phyloP scores from a whole-genome alignment of 2,797 vertebrate genomes.

The Knipowitschia caucasica region DNA sequence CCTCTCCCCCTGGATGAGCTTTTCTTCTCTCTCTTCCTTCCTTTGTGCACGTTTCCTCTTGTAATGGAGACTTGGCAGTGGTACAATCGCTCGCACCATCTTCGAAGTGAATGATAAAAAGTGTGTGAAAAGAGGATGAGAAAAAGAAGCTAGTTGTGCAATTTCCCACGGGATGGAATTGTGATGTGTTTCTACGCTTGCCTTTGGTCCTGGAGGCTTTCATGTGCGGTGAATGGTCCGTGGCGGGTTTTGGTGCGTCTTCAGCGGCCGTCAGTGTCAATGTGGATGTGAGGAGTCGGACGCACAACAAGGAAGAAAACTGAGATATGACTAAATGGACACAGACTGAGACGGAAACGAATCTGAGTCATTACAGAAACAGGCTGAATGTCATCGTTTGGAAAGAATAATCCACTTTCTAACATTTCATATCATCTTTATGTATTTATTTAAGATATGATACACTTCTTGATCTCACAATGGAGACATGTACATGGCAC shows the following conservation, averaged over 20 bases:
- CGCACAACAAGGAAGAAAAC: background rate
- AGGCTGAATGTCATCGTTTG: too few relatives aligned
- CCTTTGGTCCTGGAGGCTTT: background rate
- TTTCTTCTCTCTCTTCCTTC: background rate
- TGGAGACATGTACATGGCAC: too few relatives aligned
- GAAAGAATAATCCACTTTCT: too few relatives aligned
- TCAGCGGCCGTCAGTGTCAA: background rate
- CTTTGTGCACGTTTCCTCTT: background rate
- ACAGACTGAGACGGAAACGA: too few relatives aligned
- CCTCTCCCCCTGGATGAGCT: background rate
- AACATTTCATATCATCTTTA: too few relatives aligned
- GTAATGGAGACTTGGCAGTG: background rate
- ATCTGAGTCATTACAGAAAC: too few relatives aligned
- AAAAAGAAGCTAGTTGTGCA: conserved; percentile 2
- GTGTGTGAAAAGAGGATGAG: conserved; percentile 1
- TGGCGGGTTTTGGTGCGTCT: conserved; percentile 4
- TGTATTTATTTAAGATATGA: too few relatives aligned
- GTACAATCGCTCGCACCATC: background rate
- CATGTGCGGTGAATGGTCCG: background rate
- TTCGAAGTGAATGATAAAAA: background rate
- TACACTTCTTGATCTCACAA: too few relatives aligned
- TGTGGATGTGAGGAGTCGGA: background rate
- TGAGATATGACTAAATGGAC: background rate
- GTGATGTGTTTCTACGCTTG: background rate
- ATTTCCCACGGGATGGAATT: background rate